Percentiles rank a stretch among this genome's conserved stretches.
phyloP scores from a whole-genome alignment of 2,113 vertebrate species.

The Leiothrix lutea region DNA sequence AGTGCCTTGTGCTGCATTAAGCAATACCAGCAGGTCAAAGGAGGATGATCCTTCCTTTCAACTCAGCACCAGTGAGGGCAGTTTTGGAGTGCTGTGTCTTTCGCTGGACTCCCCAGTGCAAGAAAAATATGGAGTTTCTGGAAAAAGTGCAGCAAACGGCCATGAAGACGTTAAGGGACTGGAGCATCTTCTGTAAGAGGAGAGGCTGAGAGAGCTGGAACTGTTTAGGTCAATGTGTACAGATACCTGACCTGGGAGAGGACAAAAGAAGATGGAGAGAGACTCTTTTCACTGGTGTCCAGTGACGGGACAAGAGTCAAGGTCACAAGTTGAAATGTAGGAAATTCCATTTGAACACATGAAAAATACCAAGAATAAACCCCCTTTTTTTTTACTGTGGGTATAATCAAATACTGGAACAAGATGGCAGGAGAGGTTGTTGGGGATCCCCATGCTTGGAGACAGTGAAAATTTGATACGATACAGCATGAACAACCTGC shows the following conservation, averaged over 20 bases:
- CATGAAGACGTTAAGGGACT: neutral
- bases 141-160: neutral
- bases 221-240: neutral
- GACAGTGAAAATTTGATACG: neutral
- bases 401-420: neutral
- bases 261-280: neutral
- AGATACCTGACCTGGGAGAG: neutral
- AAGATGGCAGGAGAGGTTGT: neutral
- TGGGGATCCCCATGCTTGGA: neutral
- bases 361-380: neutral
- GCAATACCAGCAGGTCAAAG: neutral
- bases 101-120: neutral
- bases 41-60: neutral
- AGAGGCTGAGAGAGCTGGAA: neutral
- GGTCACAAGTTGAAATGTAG: neutral
- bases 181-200: neutral
- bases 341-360: neutral
- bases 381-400: neutral
- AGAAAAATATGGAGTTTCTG: neutral
- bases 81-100: neutral
- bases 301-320: neutral
- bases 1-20: neutral
- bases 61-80: neutral
- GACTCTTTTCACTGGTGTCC: neutral
- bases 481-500: neutral